These are phyloP conservation scores for Strigamia crassipes DNA, from an alignment of 2,888 invertebrate genomes.

Conservation along the genomic window DNA sequence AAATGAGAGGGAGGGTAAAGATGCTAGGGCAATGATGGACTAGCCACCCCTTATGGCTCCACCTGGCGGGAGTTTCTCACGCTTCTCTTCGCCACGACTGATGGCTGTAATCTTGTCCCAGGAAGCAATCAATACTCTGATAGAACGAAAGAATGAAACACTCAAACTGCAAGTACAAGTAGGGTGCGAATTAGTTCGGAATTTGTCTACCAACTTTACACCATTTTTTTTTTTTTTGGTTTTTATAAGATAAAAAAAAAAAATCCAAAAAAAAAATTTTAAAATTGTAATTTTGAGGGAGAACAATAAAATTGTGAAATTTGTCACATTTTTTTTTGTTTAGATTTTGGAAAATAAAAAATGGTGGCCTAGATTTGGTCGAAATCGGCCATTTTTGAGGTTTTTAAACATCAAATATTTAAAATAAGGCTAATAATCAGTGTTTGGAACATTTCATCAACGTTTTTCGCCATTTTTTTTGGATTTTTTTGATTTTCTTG, in stretches of 20 bases:
- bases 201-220: neutral
- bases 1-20: slow-evolving; percentile 34
- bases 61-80: slow-evolving; percentile 33
- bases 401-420: too few species aligned
- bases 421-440: too few species aligned
- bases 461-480: too few species aligned
- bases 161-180: neutral
- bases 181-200: slow-evolving; percentile 23
- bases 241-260: too few species aligned
- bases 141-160: neutral
- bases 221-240: too few species aligned
- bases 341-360: too few species aligned
- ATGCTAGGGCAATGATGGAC: slow-evolving; percentile 27
- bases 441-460: too few species aligned
- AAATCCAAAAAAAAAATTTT: too few species aligned
- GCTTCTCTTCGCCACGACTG: slow-evolving; percentile 2
- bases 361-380: neutral
- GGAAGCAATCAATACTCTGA: slow-evolving; percentile 35
- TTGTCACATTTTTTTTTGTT: too few species aligned
- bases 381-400: neutral
- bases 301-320: neutral
- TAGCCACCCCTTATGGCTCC: slow-evolving; percentile 29
- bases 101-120: slow-evolving; percentile 31
- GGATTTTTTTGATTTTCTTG: neutral
- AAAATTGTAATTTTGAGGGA: too few species aligned